phyloP scores from a whole-genome alignment of 2,113 vertebrate species.

The Oryzias woworae region DNA sequence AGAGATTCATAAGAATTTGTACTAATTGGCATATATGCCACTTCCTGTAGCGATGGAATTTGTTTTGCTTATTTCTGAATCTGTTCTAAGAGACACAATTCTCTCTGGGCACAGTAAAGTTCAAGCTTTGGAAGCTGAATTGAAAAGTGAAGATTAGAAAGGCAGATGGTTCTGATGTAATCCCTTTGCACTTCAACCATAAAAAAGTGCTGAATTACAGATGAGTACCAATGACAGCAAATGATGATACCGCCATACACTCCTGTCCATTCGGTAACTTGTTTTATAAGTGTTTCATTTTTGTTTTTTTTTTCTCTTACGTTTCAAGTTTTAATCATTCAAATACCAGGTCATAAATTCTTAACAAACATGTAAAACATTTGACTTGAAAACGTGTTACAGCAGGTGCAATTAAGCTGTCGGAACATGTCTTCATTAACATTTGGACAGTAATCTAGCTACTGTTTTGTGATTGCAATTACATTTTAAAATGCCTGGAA shows the following conservation, averaged over 20 bases:
- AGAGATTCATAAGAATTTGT: background rate
- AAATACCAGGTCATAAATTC: constrained; percentile 2
- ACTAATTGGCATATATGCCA: constrained; percentile 20
- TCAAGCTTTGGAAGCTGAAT: constrained; percentile 29
- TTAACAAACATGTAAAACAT: background rate
- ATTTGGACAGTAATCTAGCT: constrained; percentile 45
- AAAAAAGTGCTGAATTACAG: constrained; percentile 50
- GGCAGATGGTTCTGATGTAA: constrained; percentile 56
- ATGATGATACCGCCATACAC: constrained; percentile 45
- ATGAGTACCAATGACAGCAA: constrained; percentile 40
- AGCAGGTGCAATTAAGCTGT: constrained; percentile 12
- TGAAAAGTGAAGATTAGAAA: constrained; percentile 40
- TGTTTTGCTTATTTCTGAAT: constrained; percentile 35
- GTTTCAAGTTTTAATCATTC: constrained; percentile 22
- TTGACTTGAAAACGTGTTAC: background rate
- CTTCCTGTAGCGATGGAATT: constrained; percentile 30
- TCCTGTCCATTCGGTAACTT: constrained; percentile 39
- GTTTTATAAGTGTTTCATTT: constrained; percentile 43
- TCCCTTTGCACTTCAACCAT: constrained; percentile 36
- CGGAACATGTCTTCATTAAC: constrained; percentile 51
- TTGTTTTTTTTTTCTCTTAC: background rate
- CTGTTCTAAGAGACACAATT: constrained; percentile 28
- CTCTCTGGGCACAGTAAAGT: constrained; percentile 54
- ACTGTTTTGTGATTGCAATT: constrained; percentile 55
- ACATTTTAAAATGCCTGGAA: constrained; percentile 43